Evolutionary conservation across 2,113 vertebrate genomes (phyloP).

Genomic region (Sigmodon hispidus): DNA sequence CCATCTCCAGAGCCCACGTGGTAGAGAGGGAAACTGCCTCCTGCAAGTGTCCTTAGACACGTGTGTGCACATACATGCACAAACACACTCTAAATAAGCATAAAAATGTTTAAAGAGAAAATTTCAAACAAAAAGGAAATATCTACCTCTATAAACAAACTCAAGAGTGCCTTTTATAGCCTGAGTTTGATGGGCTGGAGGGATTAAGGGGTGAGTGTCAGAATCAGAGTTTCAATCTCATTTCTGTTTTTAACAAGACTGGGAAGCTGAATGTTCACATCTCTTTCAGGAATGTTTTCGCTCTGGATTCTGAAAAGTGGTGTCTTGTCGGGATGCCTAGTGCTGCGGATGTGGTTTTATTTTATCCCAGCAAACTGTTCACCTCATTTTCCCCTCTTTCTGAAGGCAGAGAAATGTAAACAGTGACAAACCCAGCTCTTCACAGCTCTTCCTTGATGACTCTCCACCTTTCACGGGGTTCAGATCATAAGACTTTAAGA

Average conservation of each 20-base stretch:
- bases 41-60: background rate
- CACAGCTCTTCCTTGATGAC: background rate
- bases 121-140: conserved; percentile 35
- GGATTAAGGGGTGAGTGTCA: background rate
- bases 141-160: background rate
- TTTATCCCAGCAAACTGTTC: conserved; percentile 35
- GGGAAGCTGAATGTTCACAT: background rate
- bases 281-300: conserved; percentile 2
- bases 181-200: conserved; percentile 44
- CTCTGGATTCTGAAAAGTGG: conserved; percentile 28
- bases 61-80: background rate
- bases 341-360: conserved; percentile 19
- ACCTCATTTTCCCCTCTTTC: conserved; percentile 32
- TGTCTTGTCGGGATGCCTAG: conserved; percentile 39
- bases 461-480: conserved; percentile 18
- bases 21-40: background rate
- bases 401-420: conserved; percentile 14
- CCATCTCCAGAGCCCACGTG: background rate
- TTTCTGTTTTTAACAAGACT: conserved; percentile 52
- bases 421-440: conserved; percentile 7
- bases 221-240: conserved; percentile 47
- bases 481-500: conserved; percentile 29
- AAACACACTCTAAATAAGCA: background rate
- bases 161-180: background rate
- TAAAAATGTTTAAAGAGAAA: background rate